These are phyloP conservation scores for Drosophila melanocephala DNA, from an alignment of 2,888 invertebrate species.

Conservation along the genomic window DNA sequence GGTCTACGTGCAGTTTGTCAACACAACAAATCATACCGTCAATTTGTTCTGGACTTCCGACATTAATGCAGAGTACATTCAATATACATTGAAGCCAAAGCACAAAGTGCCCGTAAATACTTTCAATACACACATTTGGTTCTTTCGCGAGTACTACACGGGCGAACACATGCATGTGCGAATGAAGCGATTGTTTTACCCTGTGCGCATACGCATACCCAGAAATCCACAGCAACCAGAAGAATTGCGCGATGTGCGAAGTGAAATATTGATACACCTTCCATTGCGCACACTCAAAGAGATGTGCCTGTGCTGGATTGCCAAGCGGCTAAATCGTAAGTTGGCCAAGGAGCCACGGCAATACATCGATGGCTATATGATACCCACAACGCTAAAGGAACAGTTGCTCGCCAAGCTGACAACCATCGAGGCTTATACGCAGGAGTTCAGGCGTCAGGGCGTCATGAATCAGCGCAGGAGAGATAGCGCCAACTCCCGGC, in stretches of 20 bases:
- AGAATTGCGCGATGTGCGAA: constrained; percentile 63
- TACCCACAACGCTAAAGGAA: constrained; percentile 75
- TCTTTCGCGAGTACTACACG: constrained; percentile 90
- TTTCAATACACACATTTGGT: constrained; percentile 93
- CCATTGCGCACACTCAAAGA: constrained; percentile 81
- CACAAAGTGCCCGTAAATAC: constrained; percentile 88
- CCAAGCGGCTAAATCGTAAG: constrained; percentile 49
- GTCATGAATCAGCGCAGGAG: constrained; percentile 4
- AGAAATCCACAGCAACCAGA: constrained; percentile 68
- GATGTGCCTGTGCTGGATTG: constrained; percentile 77
- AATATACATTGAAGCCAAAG: constrained; percentile 87
- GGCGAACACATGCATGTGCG: constrained; percentile 88
- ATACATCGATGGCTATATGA: constrained; percentile 39
- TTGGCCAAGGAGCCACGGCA: constrained; percentile 26
- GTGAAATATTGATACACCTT: constrained; percentile 74
- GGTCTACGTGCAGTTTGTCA: constrained; percentile 88
- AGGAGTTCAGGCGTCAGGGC: constrained; percentile 33
- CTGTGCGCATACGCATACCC: constrained; percentile 79
- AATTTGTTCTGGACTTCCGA: constrained; percentile 91
- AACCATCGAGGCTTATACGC: constrained; percentile 61
- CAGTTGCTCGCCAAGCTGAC: constrained; percentile 60
- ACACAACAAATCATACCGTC: constrained; percentile 86
- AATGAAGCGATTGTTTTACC: constrained; percentile 86
- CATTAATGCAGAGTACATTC: constrained; percentile 88
- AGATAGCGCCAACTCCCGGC: constrained; percentile 12